Evolutionary conservation across 2,888 invertebrate species (phyloP).

Genomic region (Hypsopygia costalis): DNA sequence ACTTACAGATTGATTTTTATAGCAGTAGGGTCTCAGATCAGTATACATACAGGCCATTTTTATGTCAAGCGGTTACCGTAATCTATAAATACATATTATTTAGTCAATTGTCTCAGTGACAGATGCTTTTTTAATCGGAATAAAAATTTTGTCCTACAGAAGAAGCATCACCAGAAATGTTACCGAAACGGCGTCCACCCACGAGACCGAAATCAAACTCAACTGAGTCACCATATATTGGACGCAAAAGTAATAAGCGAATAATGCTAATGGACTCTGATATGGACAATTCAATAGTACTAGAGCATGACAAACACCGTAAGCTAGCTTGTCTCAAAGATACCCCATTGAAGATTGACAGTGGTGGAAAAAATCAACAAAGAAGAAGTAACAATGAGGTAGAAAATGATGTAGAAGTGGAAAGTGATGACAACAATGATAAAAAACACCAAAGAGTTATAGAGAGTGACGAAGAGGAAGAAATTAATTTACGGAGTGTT

Average conservation of each 20-base stretch:
- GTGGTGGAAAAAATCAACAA: slow-evolving; percentile 17
- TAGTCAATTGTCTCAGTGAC: no score
- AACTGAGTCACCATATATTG: slow-evolving; percentile 32
- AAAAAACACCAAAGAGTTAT: no score
- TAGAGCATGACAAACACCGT: slow-evolving; percentile 50
- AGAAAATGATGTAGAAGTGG: slow-evolving; percentile 16
- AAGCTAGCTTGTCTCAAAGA: slow-evolving; percentile 56
- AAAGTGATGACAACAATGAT: no score
- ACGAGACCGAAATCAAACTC: slow-evolving; percentile 28
- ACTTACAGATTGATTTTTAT: no score
- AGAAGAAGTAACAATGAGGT: slow-evolving; percentile 10
- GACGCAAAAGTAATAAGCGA: slow-evolving; percentile 56
- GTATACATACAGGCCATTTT: no score
- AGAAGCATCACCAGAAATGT: slow-evolving; percentile 58
- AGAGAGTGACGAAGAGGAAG: slow-evolving; percentile 5
- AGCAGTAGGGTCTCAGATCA: no score
- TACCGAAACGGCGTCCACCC: slow-evolving; percentile 45
- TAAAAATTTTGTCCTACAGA: slow-evolving; percentile 22
- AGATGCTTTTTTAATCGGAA: no score
- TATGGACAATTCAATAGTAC: slow-evolving; percentile 62
- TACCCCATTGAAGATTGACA: slow-evolving; percentile 52
- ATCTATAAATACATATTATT: no score
- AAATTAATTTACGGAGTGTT: slow-evolving; percentile 11
- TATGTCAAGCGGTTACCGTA: no score
- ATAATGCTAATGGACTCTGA: slow-evolving; percentile 59